Conservation (phyloP, 1,140 invertebrate genomes). For the Fopius arisanus region DNA sequence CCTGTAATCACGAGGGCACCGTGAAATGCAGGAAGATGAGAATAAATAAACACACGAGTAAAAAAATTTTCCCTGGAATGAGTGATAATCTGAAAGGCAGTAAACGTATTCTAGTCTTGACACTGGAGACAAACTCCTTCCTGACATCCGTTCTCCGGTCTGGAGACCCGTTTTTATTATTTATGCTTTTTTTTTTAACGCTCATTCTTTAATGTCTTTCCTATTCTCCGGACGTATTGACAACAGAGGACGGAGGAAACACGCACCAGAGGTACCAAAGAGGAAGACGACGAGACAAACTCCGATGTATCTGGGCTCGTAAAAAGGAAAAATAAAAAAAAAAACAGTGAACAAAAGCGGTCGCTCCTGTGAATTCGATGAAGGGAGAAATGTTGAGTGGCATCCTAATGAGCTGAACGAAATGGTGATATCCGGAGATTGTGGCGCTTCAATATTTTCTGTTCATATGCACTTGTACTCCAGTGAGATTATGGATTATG, state of each 20-base stretch:
- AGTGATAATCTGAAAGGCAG: neutral
- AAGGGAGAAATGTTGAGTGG: conserved; percentile 50
- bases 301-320: conserved; percentile 23
- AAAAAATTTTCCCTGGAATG: too few relatives aligned
- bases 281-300: conserved; percentile 3
- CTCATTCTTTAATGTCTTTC: neutral
- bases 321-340: conserved; percentile 28
- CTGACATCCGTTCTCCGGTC: neutral
- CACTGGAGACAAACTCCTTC: neutral
- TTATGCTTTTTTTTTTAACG: neutral
- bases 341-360: neutral
- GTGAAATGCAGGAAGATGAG: conserved; percentile 15
- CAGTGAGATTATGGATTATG: neutral
- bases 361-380: conserved; percentile 48
- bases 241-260: conserved; percentile 24
- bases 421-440: conserved; percentile 37
- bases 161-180: neutral
- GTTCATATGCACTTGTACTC: neutral
- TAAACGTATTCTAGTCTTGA: neutral
- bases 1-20: conserved; percentile 52
- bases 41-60: neutral
- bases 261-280: conserved; percentile 18
- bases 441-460: neutral
- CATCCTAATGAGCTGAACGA: conserved; percentile 57
- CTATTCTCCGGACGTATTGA: conserved; percentile 18